phyloP scores from a whole-genome alignment of 1,140 invertebrate genomes.

The Thalassaphorura encarpata region DNA sequence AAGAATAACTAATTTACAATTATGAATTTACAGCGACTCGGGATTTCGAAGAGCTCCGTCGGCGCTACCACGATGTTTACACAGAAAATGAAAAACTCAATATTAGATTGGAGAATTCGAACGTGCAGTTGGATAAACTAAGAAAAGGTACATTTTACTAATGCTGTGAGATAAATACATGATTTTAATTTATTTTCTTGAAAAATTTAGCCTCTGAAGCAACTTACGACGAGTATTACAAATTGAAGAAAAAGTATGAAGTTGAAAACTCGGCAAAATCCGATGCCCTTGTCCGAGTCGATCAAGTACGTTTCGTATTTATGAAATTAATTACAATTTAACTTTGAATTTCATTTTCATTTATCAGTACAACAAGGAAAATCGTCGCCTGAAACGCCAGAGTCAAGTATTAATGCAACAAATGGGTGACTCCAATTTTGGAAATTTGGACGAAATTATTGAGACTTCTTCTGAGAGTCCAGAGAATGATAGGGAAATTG shows the following conservation, averaged over 20 bases:
- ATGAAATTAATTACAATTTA: background rate
- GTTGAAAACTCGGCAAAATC: slow-evolving; percentile 26
- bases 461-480: slow-evolving; percentile 5
- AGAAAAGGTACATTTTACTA: slow-evolving; percentile 19
- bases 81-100: slow-evolving; percentile 21
- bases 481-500: slow-evolving; percentile 30
- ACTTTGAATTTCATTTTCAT: slow-evolving; percentile 2
- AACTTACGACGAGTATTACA: slow-evolving; percentile 29
- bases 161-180: background rate
- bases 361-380: slow-evolving; percentile 32
- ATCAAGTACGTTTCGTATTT: slow-evolving; percentile 26
- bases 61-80: slow-evolving; percentile 19
- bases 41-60: slow-evolving; percentile 29
- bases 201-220: slow-evolving; percentile 27
- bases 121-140: slow-evolving; percentile 23
- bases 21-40: slow-evolving; percentile 22
- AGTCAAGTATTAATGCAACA: slow-evolving; percentile 30
- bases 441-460: slow-evolving; percentile 7
- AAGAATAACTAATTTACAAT: background rate
- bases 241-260: slow-evolving; percentile 29
- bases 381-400: slow-evolving; percentile 28
- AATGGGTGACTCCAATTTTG: slow-evolving; percentile 15
- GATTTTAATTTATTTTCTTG: slow-evolving; percentile 4
- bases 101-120: slow-evolving; percentile 14
- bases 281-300: slow-evolving; percentile 28